Evolutionary conservation across 2,888 invertebrate species (phyloP).

Genomic region (Kryphioiulus occultus): DNA sequence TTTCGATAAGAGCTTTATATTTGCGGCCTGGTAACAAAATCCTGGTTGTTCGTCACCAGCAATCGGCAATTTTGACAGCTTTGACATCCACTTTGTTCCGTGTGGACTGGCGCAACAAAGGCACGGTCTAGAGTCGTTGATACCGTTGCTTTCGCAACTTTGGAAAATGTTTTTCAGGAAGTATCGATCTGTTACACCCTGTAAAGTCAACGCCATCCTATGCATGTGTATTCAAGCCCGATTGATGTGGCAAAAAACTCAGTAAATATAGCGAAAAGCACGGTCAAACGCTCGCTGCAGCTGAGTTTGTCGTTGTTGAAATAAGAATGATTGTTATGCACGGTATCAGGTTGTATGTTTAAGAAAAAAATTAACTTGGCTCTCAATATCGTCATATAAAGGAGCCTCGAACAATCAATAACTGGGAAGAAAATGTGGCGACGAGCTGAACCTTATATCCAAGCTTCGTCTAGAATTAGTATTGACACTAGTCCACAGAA

Average conservation of each 20-base stretch:
- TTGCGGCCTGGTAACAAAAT: neutral
- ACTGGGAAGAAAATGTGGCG: neutral
- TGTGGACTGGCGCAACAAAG: neutral
- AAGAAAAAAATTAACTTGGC: conserved; percentile 20
- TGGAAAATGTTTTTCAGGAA: neutral
- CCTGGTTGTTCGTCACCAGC: neutral
- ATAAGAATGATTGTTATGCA: neutral
- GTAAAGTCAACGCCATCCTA: neutral
- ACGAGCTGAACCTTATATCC: neutral
- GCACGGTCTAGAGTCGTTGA: neutral
- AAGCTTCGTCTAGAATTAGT: neutral
- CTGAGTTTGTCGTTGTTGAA: neutral
- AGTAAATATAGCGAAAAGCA: neutral
- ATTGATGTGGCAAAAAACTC: conserved; percentile 1
- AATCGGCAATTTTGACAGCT: neutral
- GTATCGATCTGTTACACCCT: conserved; percentile 8
- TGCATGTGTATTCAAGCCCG: neutral
- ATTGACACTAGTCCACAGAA: neutral
- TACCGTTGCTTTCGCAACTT: neutral
- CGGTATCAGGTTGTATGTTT: neutral
- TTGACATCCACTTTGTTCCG: neutral
- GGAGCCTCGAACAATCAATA: neutral
- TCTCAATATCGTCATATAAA: neutral
- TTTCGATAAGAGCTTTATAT: neutral
- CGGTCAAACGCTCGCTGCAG: conserved; percentile 22